These are phyloP conservation scores for Leucoma salicis DNA, from an alignment of 2,888 invertebrate genomes.

Conservation along the genomic window DNA sequence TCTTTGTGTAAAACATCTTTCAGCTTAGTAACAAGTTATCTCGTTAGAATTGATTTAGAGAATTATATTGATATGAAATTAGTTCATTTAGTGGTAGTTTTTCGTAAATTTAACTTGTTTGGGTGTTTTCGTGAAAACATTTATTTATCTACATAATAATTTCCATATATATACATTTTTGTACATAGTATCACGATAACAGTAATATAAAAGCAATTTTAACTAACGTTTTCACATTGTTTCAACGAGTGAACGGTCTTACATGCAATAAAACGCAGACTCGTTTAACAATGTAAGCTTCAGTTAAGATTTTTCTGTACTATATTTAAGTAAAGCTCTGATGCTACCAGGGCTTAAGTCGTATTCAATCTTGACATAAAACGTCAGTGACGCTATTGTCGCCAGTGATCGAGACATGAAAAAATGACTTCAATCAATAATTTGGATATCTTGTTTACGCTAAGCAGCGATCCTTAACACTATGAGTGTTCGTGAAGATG, in stretches of 20 bases:
- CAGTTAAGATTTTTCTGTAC: slow-evolving; percentile 63
- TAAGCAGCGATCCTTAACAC: slow-evolving; percentile 16
- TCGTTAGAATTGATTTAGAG: slow-evolving; percentile 5
- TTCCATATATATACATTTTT: slow-evolving; percentile 8
- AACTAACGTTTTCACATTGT: slow-evolving; percentile 50
- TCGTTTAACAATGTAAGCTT: slow-evolving; percentile 51
- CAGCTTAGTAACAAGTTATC: not conserved
- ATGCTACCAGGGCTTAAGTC: too few relatives aligned
- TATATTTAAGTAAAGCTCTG: slow-evolving; percentile 59
- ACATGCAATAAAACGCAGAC: slow-evolving; percentile 67
- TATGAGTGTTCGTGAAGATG: not conserved
- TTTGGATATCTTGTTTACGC: too few relatives aligned
- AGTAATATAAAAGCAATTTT: slow-evolving; percentile 52
- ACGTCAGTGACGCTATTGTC: too few relatives aligned
- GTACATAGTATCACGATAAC: slow-evolving; percentile 38
- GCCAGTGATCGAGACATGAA: too few relatives aligned
- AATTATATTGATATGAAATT: too few relatives aligned
- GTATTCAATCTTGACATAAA: too few relatives aligned
- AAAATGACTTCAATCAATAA: too few relatives aligned
- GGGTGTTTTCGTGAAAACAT: too few relatives aligned
- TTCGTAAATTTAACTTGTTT: too few relatives aligned
- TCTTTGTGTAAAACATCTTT: not conserved
- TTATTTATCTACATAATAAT: too few relatives aligned
- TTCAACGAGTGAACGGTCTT: slow-evolving; percentile 57
- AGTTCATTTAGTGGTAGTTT: too few relatives aligned